Evolutionary conservation across 2,888 invertebrate species (phyloP), one percentile per base, ranked within the genome.

Genomic region (Unio delphinus): DNA sequence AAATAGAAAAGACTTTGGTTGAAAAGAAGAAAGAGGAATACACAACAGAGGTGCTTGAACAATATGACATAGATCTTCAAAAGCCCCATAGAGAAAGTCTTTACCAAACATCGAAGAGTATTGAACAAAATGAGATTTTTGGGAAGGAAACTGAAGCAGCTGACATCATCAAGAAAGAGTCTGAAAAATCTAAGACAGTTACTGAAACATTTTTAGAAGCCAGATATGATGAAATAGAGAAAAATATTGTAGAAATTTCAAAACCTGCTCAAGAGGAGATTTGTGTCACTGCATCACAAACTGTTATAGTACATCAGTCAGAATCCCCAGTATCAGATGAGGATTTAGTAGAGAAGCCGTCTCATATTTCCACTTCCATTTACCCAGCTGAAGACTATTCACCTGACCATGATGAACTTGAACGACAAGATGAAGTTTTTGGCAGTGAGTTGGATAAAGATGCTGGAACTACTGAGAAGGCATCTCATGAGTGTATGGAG

Each of bases 301-400:
- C 17, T 54, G 45, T n/a, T 26, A n/a, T 11, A 26, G n/a, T 58
- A 68, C 55, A n/a, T 60, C n/a, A 56, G 28, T 30, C 57, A 17
- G 62, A 60, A 4, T 74, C 78, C 18, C 74, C 76, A 30, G 69
- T 81, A 58, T 80, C 78, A 45, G 80, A 80, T 68, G 80, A 80
- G 72, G 81, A 81, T 64, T 70, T 81, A 26, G 81, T 81, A 30
- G 81, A 81, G 70, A 76, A 76, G 72, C 81, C 79, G 45, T 70
- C 75, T 45, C 71, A 69, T 67, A 71, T 77, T 0, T 45, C 45
- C 45, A 45, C 34, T 57, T n/a, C 61, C 5, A 68, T 62, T 18
- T 62, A 45, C 5, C 61, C 59, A 17, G 65, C 56, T n/a, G 69
- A 57, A 28, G 68, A 67, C 20, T 56, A 65, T 3, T 59, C 66